Evolutionary conservation across 2,113 vertebrate species (phyloP).

Genomic region (Microtus richardsoni): DNA sequence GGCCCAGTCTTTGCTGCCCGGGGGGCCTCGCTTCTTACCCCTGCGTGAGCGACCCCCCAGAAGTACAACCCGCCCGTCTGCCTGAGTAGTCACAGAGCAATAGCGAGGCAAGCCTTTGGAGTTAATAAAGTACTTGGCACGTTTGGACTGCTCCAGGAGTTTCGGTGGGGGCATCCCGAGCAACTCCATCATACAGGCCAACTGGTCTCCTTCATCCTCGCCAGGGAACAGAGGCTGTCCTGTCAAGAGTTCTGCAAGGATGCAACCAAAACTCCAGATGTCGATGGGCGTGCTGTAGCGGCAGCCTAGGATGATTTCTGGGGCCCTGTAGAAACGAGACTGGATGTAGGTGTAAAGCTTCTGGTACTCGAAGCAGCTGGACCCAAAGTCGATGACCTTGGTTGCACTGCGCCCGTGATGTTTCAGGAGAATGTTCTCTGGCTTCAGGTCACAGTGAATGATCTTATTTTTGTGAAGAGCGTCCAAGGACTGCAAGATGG

Average conservation of each 20-base stretch:
- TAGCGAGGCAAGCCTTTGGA: constrained; percentile 98
- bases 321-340: constrained; percentile 98
- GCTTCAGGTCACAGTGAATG: constrained; percentile 99
- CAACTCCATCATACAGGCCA: constrained; percentile 98
- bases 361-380: constrained; percentile 99
- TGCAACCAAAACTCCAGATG: constrained; percentile 99
- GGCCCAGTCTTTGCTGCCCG: constrained; percentile 95
- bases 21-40: constrained; percentile 95
- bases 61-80: constrained; percentile 92
- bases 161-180: constrained; percentile 96
- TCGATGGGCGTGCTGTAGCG: constrained; percentile 98
- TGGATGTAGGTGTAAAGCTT: constrained; percentile 99
- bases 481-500: constrained; percentile 97
- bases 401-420: constrained; percentile 98
- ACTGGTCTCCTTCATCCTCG: constrained; percentile 97
- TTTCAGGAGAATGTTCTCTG: constrained; percentile 98
- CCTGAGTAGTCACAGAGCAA: constrained; percentile 92
- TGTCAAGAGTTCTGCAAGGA: constrained; percentile 96
- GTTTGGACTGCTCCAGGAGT: constrained; percentile 96
- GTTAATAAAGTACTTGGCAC: constrained; percentile 98
- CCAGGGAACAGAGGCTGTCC: constrained; percentile 98
- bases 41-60: constrained; percentile 93
- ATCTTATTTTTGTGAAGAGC: constrained; percentile 94
- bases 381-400: constrained; percentile 99
- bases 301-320: constrained; percentile 96